Base-by-base conservation (phyloP, 2,113 vertebrate genomes). In the Lepus timidus region DNA sequence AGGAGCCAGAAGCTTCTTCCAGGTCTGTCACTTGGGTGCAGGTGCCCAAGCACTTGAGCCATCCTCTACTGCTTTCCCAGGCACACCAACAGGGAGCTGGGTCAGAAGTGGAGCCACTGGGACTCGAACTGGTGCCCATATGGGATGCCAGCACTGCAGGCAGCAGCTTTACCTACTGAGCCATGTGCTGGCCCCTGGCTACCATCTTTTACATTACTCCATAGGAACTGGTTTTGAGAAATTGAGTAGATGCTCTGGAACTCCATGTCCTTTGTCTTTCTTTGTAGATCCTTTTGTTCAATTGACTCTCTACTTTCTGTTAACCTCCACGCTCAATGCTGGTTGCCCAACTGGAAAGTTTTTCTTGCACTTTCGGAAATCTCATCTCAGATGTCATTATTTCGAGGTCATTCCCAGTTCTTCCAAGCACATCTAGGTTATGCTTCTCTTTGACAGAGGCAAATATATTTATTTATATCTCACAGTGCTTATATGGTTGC, bases 141-240 rank as follows among this genome's bases (percentile, higher is more conserved):
- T 44, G 44, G 44, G 44, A 44, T 44, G 44, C 44, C 44, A 7
- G 44, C 44, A 44, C 44, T 44, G 44, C 44, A 44, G 44, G 44
- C 44, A 44, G 44, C 44, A 44, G 44, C 44, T 44, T 44, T 44
- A 44, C 44, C 44, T 44, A 44, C 44, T 44, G 44, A 44, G 44
- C 44, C 44, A 44, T 44, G 6, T 44, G 44, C 44, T 44, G 44
- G 44, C 44, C 44, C 44, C 44, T 44, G 44, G 44, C 44, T 58
- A 58, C 44, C 29, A 74, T 85, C 13, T 81, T 83, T 92, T 87
- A 91, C n/a, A 39, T 79, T 79, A 74, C 33, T 65, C 19, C 31
- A 14, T 71, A 20, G 20, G 10, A 58, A 7, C 33, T 75, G 31
- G 9, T 55, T 93, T 23, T 17, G 74, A 71, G 31, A 80, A 14